Evolutionary conservation across 2,113 vertebrate genomes (phyloP).

Genomic region (Brienomyrus longianalis): DNA sequence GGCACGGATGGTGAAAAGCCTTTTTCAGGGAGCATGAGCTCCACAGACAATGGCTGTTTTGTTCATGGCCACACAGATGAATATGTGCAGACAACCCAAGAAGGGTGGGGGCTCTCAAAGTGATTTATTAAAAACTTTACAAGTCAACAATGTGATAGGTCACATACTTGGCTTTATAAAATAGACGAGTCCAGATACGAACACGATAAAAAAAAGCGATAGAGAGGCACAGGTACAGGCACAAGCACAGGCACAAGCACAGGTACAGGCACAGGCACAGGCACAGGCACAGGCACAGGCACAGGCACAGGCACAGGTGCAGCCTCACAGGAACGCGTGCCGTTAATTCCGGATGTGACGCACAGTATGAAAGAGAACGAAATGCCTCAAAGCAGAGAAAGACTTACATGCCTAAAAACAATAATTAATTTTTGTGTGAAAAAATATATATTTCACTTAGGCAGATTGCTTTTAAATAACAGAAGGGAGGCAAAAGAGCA

Average conservation of each 20-base stretch:
- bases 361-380: neutral
- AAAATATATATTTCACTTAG: neutral
- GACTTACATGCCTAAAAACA: neutral
- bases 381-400: neutral
- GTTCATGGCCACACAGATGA: conserved; percentile 8
- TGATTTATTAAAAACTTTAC: conserved; percentile 11
- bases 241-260: too few relatives aligned
- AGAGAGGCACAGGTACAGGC: neutral
- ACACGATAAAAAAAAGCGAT: neutral
- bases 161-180: conserved; percentile 3
- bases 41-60: conserved; percentile 14
- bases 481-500: neutral
- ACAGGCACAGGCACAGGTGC: neutral
- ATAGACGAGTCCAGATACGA: neutral
- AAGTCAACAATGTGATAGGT: neutral
- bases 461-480: neutral
- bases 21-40: neutral
- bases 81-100: conserved; percentile 20
- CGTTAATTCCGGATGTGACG: neutral
- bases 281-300: neutral
- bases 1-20: neutral
- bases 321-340: neutral
- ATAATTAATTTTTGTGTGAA: neutral
- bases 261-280: too few relatives aligned
- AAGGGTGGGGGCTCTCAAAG: neutral